Conservation (phyloP, 2,113 vertebrate genomes). For the Aepyceros melampus region DNA sequence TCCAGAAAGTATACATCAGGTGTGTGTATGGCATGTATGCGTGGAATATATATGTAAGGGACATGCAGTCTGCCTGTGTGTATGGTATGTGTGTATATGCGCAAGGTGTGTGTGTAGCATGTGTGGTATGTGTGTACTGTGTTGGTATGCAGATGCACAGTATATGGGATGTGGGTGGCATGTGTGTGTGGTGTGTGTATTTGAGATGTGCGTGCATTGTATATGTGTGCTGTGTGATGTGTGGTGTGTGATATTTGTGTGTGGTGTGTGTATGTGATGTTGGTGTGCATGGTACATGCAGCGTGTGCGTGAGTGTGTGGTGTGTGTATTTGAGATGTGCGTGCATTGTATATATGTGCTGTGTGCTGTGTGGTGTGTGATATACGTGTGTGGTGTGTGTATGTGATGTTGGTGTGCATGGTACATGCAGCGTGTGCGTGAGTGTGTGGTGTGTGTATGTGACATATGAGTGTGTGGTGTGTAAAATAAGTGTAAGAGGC, state of each 20-base stretch:
- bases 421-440: neutral
- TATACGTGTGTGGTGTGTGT: neutral
- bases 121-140: neutral
- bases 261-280: neutral
- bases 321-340: neutral
- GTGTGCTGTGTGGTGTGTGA: neutral
- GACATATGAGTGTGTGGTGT: no score
- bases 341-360: neutral
- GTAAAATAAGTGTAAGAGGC: neutral
- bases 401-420: neutral
- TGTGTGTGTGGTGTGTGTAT: neutral
- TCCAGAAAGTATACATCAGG: neutral
- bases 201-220: neutral
- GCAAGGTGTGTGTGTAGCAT: rapidly evolving
- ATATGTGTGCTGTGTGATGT: neutral
- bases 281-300: neutral
- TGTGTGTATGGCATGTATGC: neutral
- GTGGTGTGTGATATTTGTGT: no score
- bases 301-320: neutral
- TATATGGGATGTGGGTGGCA: neutral
- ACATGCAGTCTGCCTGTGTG: neutral
- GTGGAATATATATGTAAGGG: neutral
- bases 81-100: neutral
- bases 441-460: neutral
- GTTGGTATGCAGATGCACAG: neutral